Conservation (phyloP, 2,113 vertebrate genomes). For the Dinomys branickii region DNA sequence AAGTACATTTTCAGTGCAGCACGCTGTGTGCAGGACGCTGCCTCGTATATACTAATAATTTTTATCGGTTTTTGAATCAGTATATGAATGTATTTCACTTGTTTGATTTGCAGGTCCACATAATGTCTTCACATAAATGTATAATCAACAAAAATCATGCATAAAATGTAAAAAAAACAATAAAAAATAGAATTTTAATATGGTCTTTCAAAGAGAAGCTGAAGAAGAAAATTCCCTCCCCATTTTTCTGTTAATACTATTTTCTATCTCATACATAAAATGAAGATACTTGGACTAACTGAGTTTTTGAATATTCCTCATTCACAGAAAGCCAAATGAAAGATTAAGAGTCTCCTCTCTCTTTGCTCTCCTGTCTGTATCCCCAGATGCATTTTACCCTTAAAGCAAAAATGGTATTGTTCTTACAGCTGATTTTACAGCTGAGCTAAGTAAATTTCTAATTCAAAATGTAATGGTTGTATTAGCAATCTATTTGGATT, state of each 20-base stretch:
- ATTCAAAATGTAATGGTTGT: not conserved
- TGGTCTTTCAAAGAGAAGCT: not conserved
- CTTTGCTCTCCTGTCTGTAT: not conserved
- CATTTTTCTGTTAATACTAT: not conserved
- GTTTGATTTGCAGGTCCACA: not conserved
- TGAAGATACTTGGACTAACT: not conserved
- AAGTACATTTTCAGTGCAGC: not conserved
- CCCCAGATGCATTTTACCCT: not conserved
- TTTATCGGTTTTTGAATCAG: not conserved
- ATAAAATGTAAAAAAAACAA: not conserved
- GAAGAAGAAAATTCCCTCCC: not conserved
- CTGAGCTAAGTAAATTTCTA: conserved; percentile 51
- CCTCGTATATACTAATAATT: not conserved
- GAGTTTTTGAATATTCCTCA: not conserved
- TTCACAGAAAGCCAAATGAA: not conserved
- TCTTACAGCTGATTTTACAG: not conserved
- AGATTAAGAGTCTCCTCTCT: not conserved
- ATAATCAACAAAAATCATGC: not conserved
- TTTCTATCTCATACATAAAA: not conserved
- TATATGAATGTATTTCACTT: not conserved
- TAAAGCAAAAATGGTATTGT: conserved; percentile 22
- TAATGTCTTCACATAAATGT: not conserved
- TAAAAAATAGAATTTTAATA: not conserved
- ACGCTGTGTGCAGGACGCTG: not conserved
- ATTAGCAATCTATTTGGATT: conserved; percentile 49